Evolutionary conservation across 2,888 invertebrate species (phyloP).

Genomic region (Melipona beecheii): DNA sequence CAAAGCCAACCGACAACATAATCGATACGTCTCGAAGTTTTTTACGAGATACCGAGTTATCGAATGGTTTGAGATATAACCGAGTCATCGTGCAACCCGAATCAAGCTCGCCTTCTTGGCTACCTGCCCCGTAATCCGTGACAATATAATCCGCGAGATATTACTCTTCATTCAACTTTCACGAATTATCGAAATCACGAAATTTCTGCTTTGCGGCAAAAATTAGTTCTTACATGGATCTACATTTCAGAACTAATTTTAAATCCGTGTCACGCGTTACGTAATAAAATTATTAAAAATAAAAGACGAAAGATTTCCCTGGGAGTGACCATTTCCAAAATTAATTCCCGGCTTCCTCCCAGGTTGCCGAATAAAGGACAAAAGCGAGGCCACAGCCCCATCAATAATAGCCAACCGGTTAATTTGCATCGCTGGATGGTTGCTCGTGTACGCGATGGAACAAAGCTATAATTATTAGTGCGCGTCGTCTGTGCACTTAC

Average conservation of each 20-base stretch:
- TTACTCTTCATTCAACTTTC: too few relatives aligned
- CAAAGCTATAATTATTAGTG: constrained; percentile 83
- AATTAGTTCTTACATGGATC: neutral
- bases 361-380: constrained; percentile 34
- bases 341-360: constrained; percentile 43
- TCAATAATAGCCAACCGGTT: constrained; percentile 63
- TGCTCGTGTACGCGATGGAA: constrained; percentile 69
- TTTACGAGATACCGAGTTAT: constrained; percentile 62
- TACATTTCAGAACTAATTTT: neutral
- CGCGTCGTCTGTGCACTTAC: constrained; percentile 80
- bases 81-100: constrained; percentile 37
- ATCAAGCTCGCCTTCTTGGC: constrained; percentile 16
- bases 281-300: neutral
- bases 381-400: constrained; percentile 33
- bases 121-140: neutral
- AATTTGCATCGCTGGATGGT: constrained; percentile 77
- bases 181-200: neutral
- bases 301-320: neutral
- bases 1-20: constrained; percentile 63
- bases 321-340: constrained; percentile 8
- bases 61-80: constrained; percentile 58
- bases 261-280: neutral
- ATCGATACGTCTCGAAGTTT: constrained; percentile 71
- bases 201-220: neutral
- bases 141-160: too few relatives aligned